phyloP scores from a whole-genome alignment of 2,888 invertebrate species.

The Pilophorus perplexus region DNA sequence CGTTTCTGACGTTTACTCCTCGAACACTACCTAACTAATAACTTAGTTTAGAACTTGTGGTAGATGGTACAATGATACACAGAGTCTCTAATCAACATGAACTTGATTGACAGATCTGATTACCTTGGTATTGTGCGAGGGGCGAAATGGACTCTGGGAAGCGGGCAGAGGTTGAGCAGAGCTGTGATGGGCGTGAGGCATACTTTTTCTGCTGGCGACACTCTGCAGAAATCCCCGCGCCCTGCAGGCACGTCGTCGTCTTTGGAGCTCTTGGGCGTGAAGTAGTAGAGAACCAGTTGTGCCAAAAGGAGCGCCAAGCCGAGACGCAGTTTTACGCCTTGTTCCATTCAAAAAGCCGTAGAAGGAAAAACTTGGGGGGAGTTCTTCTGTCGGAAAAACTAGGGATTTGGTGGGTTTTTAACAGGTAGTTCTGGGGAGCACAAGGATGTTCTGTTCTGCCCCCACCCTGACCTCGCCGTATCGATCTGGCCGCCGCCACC shows the following conservation, averaged over 20 bases:
- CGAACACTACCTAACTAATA: too few species aligned
- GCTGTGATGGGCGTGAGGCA: constrained; percentile 17
- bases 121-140: too few species aligned
- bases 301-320: constrained; percentile 24
- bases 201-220: constrained; percentile 34
- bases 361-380: neutral
- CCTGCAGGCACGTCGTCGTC: neutral
- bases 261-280: neutral
- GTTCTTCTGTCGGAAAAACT: too few species aligned
- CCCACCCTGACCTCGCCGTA: constrained; percentile 35
- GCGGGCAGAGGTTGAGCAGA: constrained; percentile 19
- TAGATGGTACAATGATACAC: too few species aligned
- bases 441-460: constrained; percentile 9
- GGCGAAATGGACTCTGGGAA: constrained; percentile 7
- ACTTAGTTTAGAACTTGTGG: too few species aligned
- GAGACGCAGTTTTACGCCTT: constrained; percentile 25
- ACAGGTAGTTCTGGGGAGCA: constrained; percentile 8
- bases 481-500: constrained; percentile 8
- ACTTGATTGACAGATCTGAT: too few species aligned
- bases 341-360: constrained; percentile 19
- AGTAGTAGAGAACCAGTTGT: constrained; percentile 25
- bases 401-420: neutral
- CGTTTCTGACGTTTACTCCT: too few species aligned
- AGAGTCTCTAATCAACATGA: too few species aligned
- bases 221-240: constrained; percentile 22